phyloP scores from a whole-genome alignment of 2,888 invertebrate species.

The Beris chalybata region DNA sequence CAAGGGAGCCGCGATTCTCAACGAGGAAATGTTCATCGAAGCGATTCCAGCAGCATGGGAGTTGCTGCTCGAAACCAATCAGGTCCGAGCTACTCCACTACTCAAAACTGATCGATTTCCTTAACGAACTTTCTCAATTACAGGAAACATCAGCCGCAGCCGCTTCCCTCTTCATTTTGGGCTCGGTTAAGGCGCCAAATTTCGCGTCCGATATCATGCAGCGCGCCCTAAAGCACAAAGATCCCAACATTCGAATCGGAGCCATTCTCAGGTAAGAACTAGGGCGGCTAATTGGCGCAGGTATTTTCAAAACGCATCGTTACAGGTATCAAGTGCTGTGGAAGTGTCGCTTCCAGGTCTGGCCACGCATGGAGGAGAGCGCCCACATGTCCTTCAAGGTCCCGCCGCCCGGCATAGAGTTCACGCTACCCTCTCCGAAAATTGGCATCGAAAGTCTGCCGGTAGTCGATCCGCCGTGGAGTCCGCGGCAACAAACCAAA shows the following conservation, averaged over 20 bases:
- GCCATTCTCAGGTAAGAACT: constrained; percentile 70
- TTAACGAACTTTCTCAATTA: constrained; percentile 8
- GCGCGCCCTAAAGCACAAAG: constrained; percentile 80
- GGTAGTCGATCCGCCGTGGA: constrained; percentile 99
- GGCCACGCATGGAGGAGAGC: constrained; percentile 99
- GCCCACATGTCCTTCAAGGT: constrained; percentile 96
- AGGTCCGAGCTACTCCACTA: constrained; percentile 32
- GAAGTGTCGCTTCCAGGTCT: constrained; percentile 96
- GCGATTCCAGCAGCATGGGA: constrained; percentile 95
- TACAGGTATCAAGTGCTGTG: constrained; percentile 88
- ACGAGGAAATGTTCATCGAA: constrained; percentile 84
- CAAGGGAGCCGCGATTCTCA: constrained; percentile 87
- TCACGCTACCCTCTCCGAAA: constrained; percentile 97
- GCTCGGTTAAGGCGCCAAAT: constrained; percentile 88
- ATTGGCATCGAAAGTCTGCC: constrained; percentile 94
- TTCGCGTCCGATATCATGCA: constrained; percentile 90
- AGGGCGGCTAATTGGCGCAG: background rate
- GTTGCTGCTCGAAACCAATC: constrained; percentile 85
- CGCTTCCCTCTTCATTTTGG: constrained; percentile 88
- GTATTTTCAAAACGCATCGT: background rate
- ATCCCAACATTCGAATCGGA: constrained; percentile 79
- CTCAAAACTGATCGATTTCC: background rate
- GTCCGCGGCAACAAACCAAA: constrained; percentile 95
- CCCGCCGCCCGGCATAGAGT: constrained; percentile 98
- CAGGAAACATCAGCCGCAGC: constrained; percentile 82